A percentile compares a stretch with the other conserved stretches of the same genome.
Conservation (phyloP, 2,797 vertebrate genomes). For the Sparidentex hasta region DNA sequence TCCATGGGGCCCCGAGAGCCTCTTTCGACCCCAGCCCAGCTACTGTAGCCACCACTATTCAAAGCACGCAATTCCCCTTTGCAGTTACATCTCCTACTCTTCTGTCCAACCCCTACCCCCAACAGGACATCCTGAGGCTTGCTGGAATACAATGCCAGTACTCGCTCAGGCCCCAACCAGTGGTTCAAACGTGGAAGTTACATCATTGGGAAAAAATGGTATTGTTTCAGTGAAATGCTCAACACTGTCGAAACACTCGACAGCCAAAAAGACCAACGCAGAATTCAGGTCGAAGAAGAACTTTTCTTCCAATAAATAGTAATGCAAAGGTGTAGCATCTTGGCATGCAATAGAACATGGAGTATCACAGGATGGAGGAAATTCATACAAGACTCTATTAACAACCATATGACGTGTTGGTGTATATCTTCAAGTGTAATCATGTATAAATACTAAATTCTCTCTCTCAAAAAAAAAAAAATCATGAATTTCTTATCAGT, state of each 20-base stretch:
- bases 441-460: background rate
- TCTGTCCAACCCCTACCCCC: constrained; percentile 70
- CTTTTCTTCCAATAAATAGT: constrained; percentile 6
- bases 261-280: constrained; percentile 26
- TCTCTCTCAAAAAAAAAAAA: background rate
- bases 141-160: constrained; percentile 94
- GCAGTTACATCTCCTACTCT: constrained; percentile 85
- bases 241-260: constrained; percentile 58
- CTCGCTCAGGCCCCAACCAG: constrained; percentile 82
- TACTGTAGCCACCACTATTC: constrained; percentile 64
- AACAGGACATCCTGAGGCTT: constrained; percentile 98
- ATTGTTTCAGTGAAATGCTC: constrained; percentile 85
- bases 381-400: background rate
- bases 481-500: background rate
- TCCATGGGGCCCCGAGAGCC: constrained; percentile 36
- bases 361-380: background rate
- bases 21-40: constrained; percentile 38
- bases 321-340: background rate
- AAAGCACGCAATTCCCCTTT: constrained; percentile 47
- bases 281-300: constrained; percentile 21
- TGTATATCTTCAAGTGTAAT: background rate
- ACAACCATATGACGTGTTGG: background rate
- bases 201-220: constrained; percentile 87
- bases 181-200: constrained; percentile 86
- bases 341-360: background rate